These are phyloP conservation scores for Tenebrosternarchus preto DNA, from an alignment of 2,113 vertebrate species.

Conservation along the genomic window DNA sequence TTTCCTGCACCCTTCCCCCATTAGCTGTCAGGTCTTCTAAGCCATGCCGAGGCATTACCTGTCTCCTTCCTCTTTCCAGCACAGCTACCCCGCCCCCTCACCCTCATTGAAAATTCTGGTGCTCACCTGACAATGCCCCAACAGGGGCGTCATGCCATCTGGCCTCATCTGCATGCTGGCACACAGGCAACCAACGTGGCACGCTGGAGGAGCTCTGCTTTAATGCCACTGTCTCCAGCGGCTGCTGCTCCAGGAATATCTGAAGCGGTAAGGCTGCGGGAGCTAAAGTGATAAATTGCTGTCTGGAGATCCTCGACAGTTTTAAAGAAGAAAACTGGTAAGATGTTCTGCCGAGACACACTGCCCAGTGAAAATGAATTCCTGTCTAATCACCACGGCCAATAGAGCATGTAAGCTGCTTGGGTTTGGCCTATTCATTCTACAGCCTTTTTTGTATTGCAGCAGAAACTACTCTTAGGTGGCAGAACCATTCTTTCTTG, in stretches of 20 bases:
- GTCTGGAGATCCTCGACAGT: conserved; percentile 64
- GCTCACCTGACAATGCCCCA: conserved; percentile 57
- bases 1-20: conserved; percentile 40
- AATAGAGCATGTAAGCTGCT: conserved; percentile 66
- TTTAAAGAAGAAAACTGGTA: conserved; percentile 56
- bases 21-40: conserved; percentile 48
- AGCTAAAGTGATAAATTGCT: conserved; percentile 71
- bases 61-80: conserved; percentile 46
- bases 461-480: conserved; percentile 39
- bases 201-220: conserved; percentile 55
- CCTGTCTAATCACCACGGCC: conserved; percentile 66
- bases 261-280: conserved; percentile 56
- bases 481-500: conserved; percentile 29
- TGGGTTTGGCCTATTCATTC: conserved; percentile 59
- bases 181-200: conserved; percentile 50
- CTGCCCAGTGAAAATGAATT: conserved; percentile 65
- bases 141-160: conserved; percentile 57
- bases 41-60: conserved; percentile 43
- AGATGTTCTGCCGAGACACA: conserved; percentile 63
- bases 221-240: conserved; percentile 60
- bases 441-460: conserved; percentile 56
- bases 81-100: conserved; percentile 17
- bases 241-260: conserved; percentile 59
- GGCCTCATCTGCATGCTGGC: conserved; percentile 65
- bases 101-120: conserved; percentile 57